Evolutionary conservation across 1,140 invertebrate genomes (phyloP).

Genomic region (Drosophila miranda): DNA sequence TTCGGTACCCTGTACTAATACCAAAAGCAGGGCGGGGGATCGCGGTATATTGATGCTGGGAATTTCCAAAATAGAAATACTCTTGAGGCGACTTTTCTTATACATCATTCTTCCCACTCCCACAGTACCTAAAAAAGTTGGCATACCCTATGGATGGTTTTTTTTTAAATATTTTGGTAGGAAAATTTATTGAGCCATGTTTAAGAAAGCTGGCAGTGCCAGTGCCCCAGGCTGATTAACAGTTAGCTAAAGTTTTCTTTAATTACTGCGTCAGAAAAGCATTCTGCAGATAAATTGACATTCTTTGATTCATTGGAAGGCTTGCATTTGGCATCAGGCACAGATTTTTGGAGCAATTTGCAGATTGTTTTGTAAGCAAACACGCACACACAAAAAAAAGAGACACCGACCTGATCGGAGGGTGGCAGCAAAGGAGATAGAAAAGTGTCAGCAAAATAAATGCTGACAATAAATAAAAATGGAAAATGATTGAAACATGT

Average conservation of each 20-base stretch:
- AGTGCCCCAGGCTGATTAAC: constrained; percentile 59
- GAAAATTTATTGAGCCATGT: constrained; percentile 68
- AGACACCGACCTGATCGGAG: too few species aligned
- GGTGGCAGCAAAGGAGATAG: constrained; percentile 9
- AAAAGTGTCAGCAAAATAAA: constrained; percentile 78
- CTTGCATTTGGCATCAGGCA: constrained; percentile 40
- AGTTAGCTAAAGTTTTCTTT: constrained; percentile 55
- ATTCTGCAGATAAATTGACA: constrained; percentile 28
- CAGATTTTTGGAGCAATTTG: constrained; percentile 67
- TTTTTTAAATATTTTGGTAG: too few species aligned
- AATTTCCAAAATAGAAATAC: neutral
- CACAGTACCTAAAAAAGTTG: neutral
- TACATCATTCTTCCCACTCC: neutral
- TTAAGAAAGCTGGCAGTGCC: constrained; percentile 41
- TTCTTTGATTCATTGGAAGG: constrained; percentile 35
- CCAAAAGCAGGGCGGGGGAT: neutral
- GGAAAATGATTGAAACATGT: constrained; percentile 80
- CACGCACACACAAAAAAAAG: constrained; percentile 24
- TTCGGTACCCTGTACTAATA: neutral
- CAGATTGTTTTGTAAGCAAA: constrained; percentile 75
- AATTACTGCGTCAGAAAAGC: constrained; percentile 72
- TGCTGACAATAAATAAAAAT: constrained; percentile 80
- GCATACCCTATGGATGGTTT: too few species aligned
- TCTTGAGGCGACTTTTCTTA: neutral
- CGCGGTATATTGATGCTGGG: too few species aligned